phyloP scores from a whole-genome alignment of 1,140 invertebrate species.

The Tribolium castaneum region DNA sequence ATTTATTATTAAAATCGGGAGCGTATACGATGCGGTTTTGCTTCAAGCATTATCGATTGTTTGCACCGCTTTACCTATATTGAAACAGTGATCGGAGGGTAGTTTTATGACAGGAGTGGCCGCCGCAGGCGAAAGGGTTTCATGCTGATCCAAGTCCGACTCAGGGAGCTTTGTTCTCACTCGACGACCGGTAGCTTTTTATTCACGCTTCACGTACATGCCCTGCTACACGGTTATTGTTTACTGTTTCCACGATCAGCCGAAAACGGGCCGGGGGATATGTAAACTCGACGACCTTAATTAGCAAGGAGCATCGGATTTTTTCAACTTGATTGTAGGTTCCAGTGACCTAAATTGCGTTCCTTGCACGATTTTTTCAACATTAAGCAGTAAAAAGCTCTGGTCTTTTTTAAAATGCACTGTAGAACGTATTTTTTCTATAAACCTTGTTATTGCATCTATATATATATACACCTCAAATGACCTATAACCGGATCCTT shows the following conservation, averaged over 20 bases:
- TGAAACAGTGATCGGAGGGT: constrained; percentile 50
- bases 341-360: too few relatives aligned
- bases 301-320: not conserved
- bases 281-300: constrained; percentile 9
- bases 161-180: not conserved
- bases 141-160: constrained; percentile 45
- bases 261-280: not conserved
- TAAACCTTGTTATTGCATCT: too few relatives aligned
- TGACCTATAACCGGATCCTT: too few relatives aligned
- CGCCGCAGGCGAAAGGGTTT: constrained; percentile 34
- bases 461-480: too few relatives aligned
- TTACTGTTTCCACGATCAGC: constrained; percentile 7
- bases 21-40: constrained; percentile 34
- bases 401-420: too few relatives aligned
- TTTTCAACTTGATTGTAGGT: too few relatives aligned
- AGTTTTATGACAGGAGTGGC: constrained; percentile 50
- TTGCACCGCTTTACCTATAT: constrained; percentile 50
- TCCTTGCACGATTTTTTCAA: too few relatives aligned
- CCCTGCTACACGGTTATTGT: constrained; percentile 14
- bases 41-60: constrained; percentile 46
- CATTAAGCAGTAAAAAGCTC: too few relatives aligned
- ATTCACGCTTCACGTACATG: constrained; percentile 35
- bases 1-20: not conserved
- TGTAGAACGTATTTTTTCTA: too few relatives aligned
- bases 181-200: not conserved